Conservation (phyloP, 2,113 vertebrate genomes). For the Dicaeum eximium region DNA sequence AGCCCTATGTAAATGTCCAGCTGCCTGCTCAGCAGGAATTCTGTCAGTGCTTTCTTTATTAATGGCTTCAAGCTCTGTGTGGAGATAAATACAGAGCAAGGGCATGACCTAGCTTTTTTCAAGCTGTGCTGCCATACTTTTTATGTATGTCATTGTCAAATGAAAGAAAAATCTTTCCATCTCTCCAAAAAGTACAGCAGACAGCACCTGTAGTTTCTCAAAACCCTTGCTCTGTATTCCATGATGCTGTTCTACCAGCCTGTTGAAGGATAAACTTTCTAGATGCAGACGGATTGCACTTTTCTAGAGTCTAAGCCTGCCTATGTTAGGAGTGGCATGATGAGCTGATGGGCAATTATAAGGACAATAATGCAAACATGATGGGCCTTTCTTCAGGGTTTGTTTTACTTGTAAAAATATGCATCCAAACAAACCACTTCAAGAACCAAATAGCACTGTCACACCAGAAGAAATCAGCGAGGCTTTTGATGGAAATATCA, state of each 20-base stretch:
- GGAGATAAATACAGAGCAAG: constrained; percentile 1
- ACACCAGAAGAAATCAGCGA: neutral
- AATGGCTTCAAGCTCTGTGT: constrained; percentile 8
- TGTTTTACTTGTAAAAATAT: neutral
- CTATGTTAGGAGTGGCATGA: neutral
- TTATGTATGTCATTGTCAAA: constrained; percentile 28
- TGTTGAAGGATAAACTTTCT: neutral
- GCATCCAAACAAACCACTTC: neutral
- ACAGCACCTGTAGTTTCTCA: neutral
- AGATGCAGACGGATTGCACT: neutral
- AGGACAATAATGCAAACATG: neutral
- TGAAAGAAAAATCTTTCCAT: neutral
- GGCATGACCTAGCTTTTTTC: neutral
- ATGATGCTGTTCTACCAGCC: neutral
- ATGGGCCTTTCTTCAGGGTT: neutral
- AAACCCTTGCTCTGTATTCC: neutral
- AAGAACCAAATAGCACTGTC: neutral
- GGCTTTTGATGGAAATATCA: neutral
- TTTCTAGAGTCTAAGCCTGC: neutral
- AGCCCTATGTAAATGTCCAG: neutral
- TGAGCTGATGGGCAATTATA: neutral
- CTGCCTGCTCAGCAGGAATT: constrained; percentile 25
- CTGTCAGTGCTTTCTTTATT: neutral
- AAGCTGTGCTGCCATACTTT: constrained; percentile 30
- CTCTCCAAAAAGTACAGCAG: neutral